phyloP scores from a whole-genome alignment of 2,888 invertebrate genomes.

The Seira sanloemensis region DNA sequence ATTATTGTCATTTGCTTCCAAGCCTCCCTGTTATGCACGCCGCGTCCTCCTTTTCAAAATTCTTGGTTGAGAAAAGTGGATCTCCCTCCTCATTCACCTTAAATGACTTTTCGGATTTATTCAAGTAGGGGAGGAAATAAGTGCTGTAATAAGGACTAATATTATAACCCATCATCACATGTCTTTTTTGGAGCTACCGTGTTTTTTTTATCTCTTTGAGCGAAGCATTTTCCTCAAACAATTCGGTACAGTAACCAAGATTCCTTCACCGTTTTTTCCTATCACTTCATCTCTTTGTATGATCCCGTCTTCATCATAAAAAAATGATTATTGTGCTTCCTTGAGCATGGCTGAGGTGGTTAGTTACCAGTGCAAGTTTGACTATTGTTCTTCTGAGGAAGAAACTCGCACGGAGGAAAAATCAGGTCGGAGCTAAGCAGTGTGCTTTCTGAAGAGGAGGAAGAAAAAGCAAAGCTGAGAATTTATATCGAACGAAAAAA shows the following conservation, averaged over 20 bases:
- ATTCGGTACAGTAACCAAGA: neutral
- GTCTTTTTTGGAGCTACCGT: neutral
- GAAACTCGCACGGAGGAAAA: neutral
- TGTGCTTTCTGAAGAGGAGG: neutral
- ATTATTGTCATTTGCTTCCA: neutral
- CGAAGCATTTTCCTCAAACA: neutral
- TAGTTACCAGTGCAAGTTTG: conserved; percentile 9
- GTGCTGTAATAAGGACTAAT: too few species aligned
- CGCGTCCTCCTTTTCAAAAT: neutral
- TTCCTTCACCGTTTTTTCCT: neutral
- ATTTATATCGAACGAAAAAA: too few species aligned
- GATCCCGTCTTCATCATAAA: too few species aligned
- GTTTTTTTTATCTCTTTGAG: neutral
- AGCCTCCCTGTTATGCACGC: neutral
- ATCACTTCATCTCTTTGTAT: neutral
- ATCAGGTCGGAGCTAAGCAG: conserved; percentile 1
- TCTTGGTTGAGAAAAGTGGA: too few species aligned
- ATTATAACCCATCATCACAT: neutral
- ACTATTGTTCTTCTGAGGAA: neutral
- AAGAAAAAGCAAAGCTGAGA: neutral
- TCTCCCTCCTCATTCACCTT: too few species aligned
- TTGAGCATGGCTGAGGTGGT: neutral
- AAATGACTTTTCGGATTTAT: too few species aligned
- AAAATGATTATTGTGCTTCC: neutral
- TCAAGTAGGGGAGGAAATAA: too few species aligned